These are phyloP conservation scores for Ormyrus rosae DNA, from an alignment of 2,888 invertebrate species.

Conservation along the genomic window DNA sequence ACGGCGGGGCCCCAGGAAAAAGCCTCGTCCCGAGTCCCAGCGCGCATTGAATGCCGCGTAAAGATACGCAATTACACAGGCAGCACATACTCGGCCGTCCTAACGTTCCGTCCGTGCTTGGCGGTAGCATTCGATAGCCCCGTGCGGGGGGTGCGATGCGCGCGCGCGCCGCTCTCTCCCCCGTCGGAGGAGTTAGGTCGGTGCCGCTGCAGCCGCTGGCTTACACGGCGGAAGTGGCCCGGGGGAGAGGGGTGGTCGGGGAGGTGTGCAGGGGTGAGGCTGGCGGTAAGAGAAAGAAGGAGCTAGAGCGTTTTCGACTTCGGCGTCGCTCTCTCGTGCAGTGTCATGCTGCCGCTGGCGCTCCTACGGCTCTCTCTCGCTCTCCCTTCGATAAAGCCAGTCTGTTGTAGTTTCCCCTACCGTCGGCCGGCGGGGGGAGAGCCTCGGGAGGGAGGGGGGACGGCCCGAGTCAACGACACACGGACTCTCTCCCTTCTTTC, in stretches of 20 bases:
- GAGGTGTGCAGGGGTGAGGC: conserved; percentile 5
- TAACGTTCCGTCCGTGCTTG: no score
- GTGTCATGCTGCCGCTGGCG: conserved; percentile 44
- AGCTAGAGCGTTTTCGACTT: conserved; percentile 51
- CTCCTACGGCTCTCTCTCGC: conserved; percentile 13
- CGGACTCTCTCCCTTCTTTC: conserved; percentile 22
- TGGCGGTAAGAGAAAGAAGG: conserved; percentile 40
- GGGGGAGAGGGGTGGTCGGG: conserved; percentile 48
- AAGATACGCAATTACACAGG: no score
- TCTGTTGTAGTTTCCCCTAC: no score
- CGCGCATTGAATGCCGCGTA: no score
- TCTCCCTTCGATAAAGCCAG: not conserved
- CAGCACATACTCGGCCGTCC: no score
- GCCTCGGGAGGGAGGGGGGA: conserved; percentile 52
- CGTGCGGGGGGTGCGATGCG: no score
- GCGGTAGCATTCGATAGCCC: no score
- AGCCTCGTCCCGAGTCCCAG: no score
- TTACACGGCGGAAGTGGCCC: not conserved
- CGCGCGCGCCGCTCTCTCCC: not conserved
- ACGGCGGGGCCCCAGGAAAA: no score
- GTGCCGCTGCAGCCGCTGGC: not conserved
- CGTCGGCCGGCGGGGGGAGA: not conserved
- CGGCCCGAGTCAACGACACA: conserved; percentile 54
- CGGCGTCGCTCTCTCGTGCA: conserved; percentile 34
- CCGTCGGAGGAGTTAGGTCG: not conserved